Evolutionary conservation across 2,888 invertebrate species (phyloP).

Genomic region (Embidobia sp.): DNA sequence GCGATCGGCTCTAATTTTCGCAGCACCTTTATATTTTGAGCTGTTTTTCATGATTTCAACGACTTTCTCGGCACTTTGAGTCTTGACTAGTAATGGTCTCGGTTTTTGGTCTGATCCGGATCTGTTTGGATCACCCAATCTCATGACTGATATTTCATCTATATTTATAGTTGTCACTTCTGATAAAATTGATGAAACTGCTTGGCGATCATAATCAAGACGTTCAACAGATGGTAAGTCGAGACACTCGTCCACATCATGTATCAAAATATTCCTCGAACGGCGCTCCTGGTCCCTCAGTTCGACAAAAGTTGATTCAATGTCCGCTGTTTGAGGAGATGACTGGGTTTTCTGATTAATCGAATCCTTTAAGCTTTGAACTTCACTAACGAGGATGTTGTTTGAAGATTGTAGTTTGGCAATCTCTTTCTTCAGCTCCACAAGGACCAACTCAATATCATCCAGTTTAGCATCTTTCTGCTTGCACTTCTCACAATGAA

Average conservation of each 20-base stretch:
- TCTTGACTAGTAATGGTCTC: neutral
- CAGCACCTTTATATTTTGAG: neutral
- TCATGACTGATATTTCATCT: too few relatives aligned
- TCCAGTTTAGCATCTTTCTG: neutral
- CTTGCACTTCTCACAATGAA: neutral
- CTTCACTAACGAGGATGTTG: neutral
- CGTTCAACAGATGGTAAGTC: neutral
- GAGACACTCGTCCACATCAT: too few relatives aligned
- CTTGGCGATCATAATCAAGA: too few relatives aligned
- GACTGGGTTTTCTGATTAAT: neutral
- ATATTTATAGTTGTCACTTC: too few relatives aligned
- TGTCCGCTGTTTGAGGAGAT: too few relatives aligned
- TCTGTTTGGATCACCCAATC: too few relatives aligned
- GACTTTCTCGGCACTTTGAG: neutral
- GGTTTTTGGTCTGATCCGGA: neutral
- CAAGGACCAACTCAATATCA: neutral
- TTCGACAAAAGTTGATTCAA: too few relatives aligned
- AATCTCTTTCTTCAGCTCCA: neutral
- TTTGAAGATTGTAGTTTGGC: neutral
- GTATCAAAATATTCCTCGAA: too few relatives aligned
- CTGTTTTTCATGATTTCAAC: neutral
- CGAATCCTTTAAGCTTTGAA: neutral
- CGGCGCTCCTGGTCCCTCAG: too few relatives aligned
- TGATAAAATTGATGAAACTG: neutral
- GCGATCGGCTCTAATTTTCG: neutral